Conservation (phyloP, 2,797 vertebrate genomes). For the Pangasius mekongensis region DNA sequence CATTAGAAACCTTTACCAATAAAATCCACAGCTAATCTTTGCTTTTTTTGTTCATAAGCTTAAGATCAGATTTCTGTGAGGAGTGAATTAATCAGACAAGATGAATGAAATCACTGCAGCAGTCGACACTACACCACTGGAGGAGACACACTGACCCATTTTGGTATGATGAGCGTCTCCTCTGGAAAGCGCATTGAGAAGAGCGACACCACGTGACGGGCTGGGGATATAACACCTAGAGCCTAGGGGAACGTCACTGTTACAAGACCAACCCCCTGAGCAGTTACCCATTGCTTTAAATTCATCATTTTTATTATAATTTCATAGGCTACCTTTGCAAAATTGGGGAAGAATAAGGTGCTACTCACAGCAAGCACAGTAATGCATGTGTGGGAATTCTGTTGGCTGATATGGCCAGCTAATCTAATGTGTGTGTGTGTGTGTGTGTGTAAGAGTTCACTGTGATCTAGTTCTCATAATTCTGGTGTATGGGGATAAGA, state of each 20-base stretch:
- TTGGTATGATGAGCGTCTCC: slow-evolving; percentile 8
- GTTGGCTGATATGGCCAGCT: not conserved
- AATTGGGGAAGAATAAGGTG: not conserved
- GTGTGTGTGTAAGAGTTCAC: not conserved
- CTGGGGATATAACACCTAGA: not conserved
- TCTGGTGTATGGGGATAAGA: not conserved
- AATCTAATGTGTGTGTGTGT: not conserved
- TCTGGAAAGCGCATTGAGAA: not conserved
- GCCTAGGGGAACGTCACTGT: not conserved
- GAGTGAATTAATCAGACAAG: slow-evolving; percentile 13
- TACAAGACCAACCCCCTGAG: not conserved
- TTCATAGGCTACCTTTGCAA: not conserved
- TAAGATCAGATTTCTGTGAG: not conserved
- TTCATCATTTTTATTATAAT: not conserved
- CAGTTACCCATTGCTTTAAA: not conserved
- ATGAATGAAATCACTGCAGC: slow-evolving; percentile 13
- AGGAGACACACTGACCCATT: slow-evolving; percentile 53
- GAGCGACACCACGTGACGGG: slow-evolving; percentile 27
- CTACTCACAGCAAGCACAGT: not conserved
- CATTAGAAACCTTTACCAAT: not conserved
- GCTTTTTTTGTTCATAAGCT: not conserved
- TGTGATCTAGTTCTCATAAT: not conserved
- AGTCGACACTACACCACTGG: not conserved
- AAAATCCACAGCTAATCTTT: not conserved
- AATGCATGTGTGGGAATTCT: slow-evolving; percentile 27